Base-by-base conservation (phyloP, 2,797 vertebrate genomes). In the Meda fulgida region DNA sequence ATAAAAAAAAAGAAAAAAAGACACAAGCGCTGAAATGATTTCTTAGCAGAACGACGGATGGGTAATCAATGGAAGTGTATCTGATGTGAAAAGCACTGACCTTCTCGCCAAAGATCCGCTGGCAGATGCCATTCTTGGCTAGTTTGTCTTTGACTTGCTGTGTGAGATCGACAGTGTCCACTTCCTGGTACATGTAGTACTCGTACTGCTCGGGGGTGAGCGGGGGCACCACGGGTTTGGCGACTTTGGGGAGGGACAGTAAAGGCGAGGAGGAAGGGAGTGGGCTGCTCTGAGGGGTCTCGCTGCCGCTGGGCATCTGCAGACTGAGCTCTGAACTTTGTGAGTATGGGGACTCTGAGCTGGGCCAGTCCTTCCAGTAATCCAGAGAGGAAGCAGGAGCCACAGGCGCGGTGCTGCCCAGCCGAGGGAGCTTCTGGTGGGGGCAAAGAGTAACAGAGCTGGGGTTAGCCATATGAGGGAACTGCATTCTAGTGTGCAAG, bases 81-180 rank as follows among this genome's bases (percentile, higher is more conserved):
- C 72, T 76, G 66, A 77, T 72, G 5, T 16, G 70, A 36, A 78
- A 48, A 46, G 85, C 81, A 87, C 91, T 93, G 93, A 97, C 97
- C 97, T 97, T 97, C 94, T 97, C 97, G 86, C 97, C 97, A 34
- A 97, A 97, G 94, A 97, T 95, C 90, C 96, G 95, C 89, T 97
- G 97, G 92, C 97, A 97, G 94, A 97, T 97, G 92, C 97, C 97
- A 29, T 96, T 97, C 94, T 97, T 97, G 92, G 97, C 96, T 91
- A 97, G 94, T 92, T 97, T 97, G 92, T 97, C 97, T 87, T 97
- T 97, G 90, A 97, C 95, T 93, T 97, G 97, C 89, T 96, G 96
- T 6, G 97, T 97, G 86, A 97, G 95, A 91, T 97, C 97, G 43
- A 96, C 95, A 8, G 97, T 97, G 92, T 97, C 97, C 94, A 97